phyloP scores from a whole-genome alignment of 2,113 vertebrate genomes.

The Calidris pugnax region DNA sequence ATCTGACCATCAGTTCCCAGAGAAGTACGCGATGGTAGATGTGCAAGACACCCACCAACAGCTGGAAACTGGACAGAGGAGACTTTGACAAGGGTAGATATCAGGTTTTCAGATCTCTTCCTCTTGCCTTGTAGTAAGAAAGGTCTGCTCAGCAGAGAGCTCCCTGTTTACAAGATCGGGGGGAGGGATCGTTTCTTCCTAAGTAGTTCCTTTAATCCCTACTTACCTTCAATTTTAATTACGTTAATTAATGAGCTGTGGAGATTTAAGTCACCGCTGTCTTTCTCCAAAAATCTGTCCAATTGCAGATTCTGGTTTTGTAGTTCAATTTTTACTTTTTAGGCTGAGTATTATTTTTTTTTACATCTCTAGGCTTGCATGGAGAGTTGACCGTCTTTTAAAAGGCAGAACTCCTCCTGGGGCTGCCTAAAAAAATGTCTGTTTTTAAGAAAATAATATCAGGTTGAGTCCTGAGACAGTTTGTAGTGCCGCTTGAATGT shows the following conservation, averaged over 20 bases:
- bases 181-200: not conserved
- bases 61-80: slow-evolving; percentile 3
- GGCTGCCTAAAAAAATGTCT: not conserved
- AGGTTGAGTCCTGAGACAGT: not conserved
- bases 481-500: not conserved
- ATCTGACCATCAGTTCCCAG: not conserved
- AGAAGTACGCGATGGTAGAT: not conserved
- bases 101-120: not conserved
- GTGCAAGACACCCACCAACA: not conserved
- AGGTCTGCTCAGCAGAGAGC: not conserved
- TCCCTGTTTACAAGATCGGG: not conserved
- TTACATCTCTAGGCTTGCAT: not conserved
- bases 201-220: not conserved
- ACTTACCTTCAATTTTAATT: not conserved
- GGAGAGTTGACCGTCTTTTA: not conserved
- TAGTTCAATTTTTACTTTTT: not conserved
- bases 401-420: not conserved
- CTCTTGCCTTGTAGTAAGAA: not conserved
- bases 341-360: not conserved
- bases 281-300: not conserved
- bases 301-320: not conserved
- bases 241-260: not conserved
- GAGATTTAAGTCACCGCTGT: not conserved
- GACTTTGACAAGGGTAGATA: not conserved
- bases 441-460: not conserved